Evolutionary conservation across 1,140 invertebrate species (phyloP).

Genomic region (Olivierus martensii): DNA sequence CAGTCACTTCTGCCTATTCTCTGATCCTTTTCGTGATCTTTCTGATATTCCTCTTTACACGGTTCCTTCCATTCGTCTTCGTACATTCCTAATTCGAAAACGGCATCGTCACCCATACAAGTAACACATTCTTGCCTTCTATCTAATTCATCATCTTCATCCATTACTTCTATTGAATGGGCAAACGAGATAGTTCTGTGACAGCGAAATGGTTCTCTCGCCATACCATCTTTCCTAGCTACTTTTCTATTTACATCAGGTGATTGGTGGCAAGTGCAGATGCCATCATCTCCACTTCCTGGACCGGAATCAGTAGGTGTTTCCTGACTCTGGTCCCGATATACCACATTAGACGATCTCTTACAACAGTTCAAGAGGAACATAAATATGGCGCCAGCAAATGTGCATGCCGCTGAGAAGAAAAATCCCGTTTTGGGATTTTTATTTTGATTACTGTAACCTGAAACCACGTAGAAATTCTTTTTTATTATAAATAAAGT

Average conservation of each 20-base stretch:
- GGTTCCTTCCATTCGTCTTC: no score
- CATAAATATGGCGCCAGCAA: constrained; percentile 55
- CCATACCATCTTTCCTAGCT: neutral
- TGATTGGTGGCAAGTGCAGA: neutral
- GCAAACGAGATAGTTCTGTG: constrained; percentile 14
- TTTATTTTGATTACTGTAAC: constrained; percentile 59
- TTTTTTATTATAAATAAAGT: neutral
- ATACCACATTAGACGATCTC: constrained; percentile 9
- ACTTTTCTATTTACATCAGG: neutral
- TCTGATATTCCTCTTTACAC: no score
- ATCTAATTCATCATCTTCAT: constrained; percentile 4
- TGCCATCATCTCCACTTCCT: neutral
- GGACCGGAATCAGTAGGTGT: constrained; percentile 5
- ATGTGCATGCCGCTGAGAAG: constrained; percentile 59
- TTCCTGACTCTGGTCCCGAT: constrained; percentile 4
- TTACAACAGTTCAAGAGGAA: constrained; percentile 62
- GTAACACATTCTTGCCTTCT: constrained; percentile 1
- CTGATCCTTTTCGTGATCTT: no score
- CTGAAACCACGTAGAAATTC: constrained; percentile 24
- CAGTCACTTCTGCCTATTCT: no score
- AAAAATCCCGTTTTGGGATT: constrained; percentile 60
- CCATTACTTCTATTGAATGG: constrained; percentile 6
- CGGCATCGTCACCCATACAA: constrained; percentile 3
- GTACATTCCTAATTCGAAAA: neutral
- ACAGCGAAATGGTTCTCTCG: neutral